Percentiles rank a stretch among this genome's conserved stretches.
These are phyloP conservation scores for Eleutherodactylus coqui DNA, from an alignment of 2,797 vertebrate species.

Conservation along the genomic window DNA sequence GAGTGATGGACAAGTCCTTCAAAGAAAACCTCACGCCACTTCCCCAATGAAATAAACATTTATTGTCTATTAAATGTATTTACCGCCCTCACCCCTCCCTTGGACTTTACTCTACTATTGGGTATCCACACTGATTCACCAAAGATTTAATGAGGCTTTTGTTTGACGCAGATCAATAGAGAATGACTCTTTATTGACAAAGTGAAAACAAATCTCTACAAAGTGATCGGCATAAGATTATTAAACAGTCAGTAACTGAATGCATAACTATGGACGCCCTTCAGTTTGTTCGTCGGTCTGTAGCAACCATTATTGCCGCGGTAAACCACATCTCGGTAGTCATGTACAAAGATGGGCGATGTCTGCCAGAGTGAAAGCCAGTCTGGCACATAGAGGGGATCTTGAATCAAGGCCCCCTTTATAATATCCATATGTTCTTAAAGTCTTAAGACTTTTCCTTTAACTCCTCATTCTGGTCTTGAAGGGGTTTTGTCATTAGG, in stretches of 20 bases:
- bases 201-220: not conserved
- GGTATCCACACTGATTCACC: not conserved
- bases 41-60: not conserved
- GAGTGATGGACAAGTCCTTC: conserved; percentile 18
- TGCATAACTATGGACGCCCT: not conserved
- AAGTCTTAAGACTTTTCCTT: too few species aligned
- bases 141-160: not conserved
- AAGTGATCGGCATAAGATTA: not conserved
- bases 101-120: not conserved
- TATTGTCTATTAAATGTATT: not conserved
- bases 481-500: too few species aligned
- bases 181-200: not conserved
- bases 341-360: too few species aligned
- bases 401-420: too few species aligned
- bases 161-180: not conserved
- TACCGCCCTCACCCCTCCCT: not conserved
- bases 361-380: too few species aligned
- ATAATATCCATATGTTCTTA: too few species aligned
- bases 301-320: not conserved
- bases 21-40: not conserved
- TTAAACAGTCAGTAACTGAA: not conserved
- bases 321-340: too few species aligned
- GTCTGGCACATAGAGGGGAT: too few species aligned
- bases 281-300: not conserved
- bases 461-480: too few species aligned